Evolutionary conservation across 1,140 invertebrate genomes (phyloP), one percentile per base, ranked within the genome.

Genomic region (Mactra quadrangularis): DNA sequence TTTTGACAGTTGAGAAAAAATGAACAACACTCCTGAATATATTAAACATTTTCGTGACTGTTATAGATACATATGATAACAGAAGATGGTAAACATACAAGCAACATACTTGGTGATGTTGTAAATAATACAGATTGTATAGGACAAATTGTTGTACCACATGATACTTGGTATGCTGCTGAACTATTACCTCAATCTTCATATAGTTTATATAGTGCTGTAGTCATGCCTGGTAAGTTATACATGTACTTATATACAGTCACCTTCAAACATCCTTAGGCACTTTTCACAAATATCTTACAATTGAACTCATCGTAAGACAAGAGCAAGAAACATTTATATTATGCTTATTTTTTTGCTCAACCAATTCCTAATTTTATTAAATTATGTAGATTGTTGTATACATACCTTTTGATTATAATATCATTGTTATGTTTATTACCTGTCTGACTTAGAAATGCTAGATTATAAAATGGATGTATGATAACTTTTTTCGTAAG

Each of bases 111-210:
- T 15, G 84, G 84, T 3, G 79, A 85, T 50, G 79, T 78, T 9
- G 17, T 83, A 25, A 70, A 76, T 35, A 25, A 85, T 62, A 25
- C 25, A 19, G 64, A 72, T 1, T 77, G 50, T 35, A 38, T 55
- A 17, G 62, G 60, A 41, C 82, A 86, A 47, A 60, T 83, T 0
- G 52, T 81, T 3, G 75, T 86, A 0, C 84, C 84, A 3, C 84
- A 85, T 68, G 84, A 85, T 35, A 83, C 72, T 19, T 85, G 84
- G 84, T 85, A 85, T 52, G 41, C 64, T n/a, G 75, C 81, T 6
- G 81, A 86, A 38, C 31, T 83, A 25, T 19, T 55, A 1, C 41
- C 75, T 6, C 53, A 33, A 0, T 68, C 50, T 13, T 19, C 25
- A 13, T 81, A 68, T 45, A 33, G 64, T 53, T 52, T 86, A 1